Evolutionary conservation across 2,113 vertebrate genomes (phyloP), one percentile per base, ranked within the genome.

Genomic region (Nesoenas mayeri): DNA sequence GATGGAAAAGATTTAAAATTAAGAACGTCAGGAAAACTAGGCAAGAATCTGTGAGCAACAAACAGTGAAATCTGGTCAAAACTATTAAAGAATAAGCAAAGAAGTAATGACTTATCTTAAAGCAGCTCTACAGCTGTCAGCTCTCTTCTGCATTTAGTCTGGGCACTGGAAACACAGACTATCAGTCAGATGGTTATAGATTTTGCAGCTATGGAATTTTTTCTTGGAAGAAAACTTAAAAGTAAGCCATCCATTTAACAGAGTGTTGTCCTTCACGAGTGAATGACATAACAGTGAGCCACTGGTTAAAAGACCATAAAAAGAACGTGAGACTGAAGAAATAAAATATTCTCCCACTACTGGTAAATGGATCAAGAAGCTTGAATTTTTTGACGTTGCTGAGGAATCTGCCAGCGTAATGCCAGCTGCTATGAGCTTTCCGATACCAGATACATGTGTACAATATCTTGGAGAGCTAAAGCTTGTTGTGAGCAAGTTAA

Each of bases 311-410:
- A 88, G 36, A 64, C 20, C 11, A 12, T 67, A 12, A 70, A 47
- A 89, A 78, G 57, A 85, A 50, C n/a, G 51, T 15, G 12, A 85
- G 47, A 80, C 31, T 47, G 64, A 94, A 93, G 75, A 90, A 95
- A 80, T 85, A 95, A 92, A 83, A 92, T 94, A 83, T 94, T 92
- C 50, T 90, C 67, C 88, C 42, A 70, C 75, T 83, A 71, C 62
- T 93, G 71, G 82, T 90, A 95, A 93, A 62, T 90, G 53, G 25
- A 95, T 84, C 79, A 77, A 81, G 91, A 38, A 89, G 57, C 69
- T 79, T 74, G 61, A 91, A 34, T 56, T 88, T 96, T 93, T 92
- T 84, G 0, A 74, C 81, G 92, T 72, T 84, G 51, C 72, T 56
- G 80, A 83, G 88, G 51, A 93, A 90, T 92, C 50, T 90, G 67